Percentiles rank a stretch among this genome's conserved stretches.
Conservation (phyloP, 2,113 vertebrate genomes). For the Cromileptes altivelis region DNA sequence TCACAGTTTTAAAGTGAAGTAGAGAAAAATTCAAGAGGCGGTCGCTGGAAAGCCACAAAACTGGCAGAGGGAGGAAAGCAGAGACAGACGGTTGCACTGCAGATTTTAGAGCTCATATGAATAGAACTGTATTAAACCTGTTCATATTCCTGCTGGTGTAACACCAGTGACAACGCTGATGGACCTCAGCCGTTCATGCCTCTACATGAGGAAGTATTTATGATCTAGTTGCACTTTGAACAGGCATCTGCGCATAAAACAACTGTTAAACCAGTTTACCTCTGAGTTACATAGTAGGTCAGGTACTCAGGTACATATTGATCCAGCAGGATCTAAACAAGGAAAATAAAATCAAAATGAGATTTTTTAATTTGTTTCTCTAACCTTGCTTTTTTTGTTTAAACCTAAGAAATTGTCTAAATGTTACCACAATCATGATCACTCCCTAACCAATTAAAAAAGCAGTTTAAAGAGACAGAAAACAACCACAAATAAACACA, state of each 20-base stretch:
- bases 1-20: not conserved
- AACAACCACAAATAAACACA: too few species aligned
- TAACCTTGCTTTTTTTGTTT: too few species aligned
- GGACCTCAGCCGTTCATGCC: not conserved
- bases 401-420: too few species aligned
- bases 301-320: too few species aligned
- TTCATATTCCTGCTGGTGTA: not conserved
- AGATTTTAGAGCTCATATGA: not conserved
- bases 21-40: constrained; percentile 3
- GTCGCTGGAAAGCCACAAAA: not conserved
- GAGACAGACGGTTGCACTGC: not conserved
- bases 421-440: too few species aligned
- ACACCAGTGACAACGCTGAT: not conserved
- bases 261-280: not conserved
- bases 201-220: too few species aligned
- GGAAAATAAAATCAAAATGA: too few species aligned
- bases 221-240: not conserved
- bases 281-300: not conserved
- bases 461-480: too few species aligned
- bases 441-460: too few species aligned
- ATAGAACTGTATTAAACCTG: not conserved
- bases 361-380: too few species aligned
- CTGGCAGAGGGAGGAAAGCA: not conserved
- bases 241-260: not conserved
- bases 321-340: too few species aligned